Evolutionary conservation across 2,113 vertebrate species (phyloP).

Genomic region (Bubo scandiacus): DNA sequence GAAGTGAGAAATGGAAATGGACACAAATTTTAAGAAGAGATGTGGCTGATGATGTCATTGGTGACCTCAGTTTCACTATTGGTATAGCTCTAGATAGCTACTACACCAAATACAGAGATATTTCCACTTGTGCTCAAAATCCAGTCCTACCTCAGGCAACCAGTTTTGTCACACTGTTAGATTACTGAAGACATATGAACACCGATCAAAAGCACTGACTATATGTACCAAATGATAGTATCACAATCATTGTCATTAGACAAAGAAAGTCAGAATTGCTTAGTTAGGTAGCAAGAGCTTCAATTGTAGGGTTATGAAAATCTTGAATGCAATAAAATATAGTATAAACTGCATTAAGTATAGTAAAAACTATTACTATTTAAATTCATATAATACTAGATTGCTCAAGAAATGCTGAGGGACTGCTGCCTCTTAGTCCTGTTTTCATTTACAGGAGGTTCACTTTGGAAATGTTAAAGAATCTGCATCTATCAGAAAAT

Average conservation of each 20-base stretch:
- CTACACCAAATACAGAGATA: neutral
- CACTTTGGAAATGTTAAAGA: constrained; percentile 41
- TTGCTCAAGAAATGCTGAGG: neutral
- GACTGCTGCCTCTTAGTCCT: neutral
- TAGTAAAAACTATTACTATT: neutral
- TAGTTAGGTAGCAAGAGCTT: neutral
- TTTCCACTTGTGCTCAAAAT: neutral
- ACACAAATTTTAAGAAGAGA: neutral
- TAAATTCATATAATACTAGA: neutral
- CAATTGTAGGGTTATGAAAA: neutral
- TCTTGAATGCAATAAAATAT: neutral
- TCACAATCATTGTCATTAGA: neutral
- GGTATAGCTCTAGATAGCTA: neutral
- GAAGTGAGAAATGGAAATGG: neutral
- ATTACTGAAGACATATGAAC: neutral
- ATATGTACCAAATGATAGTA: neutral
- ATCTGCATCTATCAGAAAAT: constrained; percentile 71
- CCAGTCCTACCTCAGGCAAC: neutral
- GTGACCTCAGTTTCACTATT: neutral
- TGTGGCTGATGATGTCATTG: neutral
- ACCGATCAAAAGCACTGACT: neutral
- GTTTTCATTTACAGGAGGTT: constrained; percentile 46
- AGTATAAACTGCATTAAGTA: neutral
- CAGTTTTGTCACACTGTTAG: neutral
- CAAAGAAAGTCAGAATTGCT: neutral